These are phyloP conservation scores for Palaemon carinicauda DNA, from an alignment of 1,140 invertebrate species.

Conservation along the genomic window DNA sequence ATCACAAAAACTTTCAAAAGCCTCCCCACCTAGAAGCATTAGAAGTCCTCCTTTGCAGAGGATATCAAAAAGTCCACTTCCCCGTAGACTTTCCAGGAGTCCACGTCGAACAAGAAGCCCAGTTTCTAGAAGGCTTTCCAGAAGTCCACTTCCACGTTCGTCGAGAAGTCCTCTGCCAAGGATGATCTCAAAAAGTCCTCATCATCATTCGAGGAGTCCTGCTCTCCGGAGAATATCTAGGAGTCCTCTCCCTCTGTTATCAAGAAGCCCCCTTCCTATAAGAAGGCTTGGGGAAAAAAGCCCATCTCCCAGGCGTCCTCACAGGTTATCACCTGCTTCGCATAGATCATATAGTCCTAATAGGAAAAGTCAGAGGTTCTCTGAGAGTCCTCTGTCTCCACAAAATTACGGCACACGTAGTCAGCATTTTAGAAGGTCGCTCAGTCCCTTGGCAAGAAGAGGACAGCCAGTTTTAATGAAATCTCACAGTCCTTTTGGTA, in stretches of 20 bases:
- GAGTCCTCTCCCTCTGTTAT: neutral
- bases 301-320: constrained; percentile 17
- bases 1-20: too few relatives aligned
- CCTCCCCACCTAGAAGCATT: too few relatives aligned
- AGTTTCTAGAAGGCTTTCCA: too few relatives aligned
- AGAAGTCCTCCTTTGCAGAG: too few relatives aligned
- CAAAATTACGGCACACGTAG: neutral
- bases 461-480: constrained; percentile 1
- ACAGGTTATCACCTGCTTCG: constrained; percentile 12
- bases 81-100: too few relatives aligned
- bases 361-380: constrained; percentile 10
- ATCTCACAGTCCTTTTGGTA: neutral
- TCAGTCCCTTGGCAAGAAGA: constrained; percentile 4
- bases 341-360: constrained; percentile 37
- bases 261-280: neutral
- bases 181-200: neutral
- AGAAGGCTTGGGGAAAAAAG: neutral
- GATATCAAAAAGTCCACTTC: too few relatives aligned
- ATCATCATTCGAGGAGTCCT: neutral
- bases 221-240: neutral
- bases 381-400: constrained; percentile 23
- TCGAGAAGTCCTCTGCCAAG: neutral
- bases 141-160: too few relatives aligned
- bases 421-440: constrained; percentile 10
- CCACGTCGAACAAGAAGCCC: too few relatives aligned